These are phyloP conservation scores for Cerceris rybyensis DNA, from an alignment of 2,888 invertebrate genomes.

Conservation along the genomic window DNA sequence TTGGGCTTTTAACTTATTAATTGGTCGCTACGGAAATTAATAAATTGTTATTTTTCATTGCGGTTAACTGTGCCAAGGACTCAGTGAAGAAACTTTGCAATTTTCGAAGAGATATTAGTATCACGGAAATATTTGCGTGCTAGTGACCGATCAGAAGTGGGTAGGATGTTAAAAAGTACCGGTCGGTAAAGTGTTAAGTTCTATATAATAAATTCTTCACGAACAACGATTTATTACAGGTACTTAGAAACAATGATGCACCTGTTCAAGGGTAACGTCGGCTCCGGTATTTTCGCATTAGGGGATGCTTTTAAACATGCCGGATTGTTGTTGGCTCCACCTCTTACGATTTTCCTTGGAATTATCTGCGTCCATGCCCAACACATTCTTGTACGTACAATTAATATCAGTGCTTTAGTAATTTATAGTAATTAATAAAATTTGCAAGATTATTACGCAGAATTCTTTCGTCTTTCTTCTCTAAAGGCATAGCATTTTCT, in stretches of 20 bases:
- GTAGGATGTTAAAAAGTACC: too few species aligned
- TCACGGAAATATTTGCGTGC: too few species aligned
- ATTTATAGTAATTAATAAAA: not conserved
- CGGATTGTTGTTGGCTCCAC: slow-evolving; percentile 91
- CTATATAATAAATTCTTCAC: too few species aligned
- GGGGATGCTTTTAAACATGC: slow-evolving; percentile 97
- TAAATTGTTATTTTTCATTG: too few species aligned
- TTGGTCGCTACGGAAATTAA: too few species aligned
- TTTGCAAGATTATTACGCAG: not conserved
- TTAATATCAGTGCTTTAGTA: not conserved
- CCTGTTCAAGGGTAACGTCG: slow-evolving; percentile 96
- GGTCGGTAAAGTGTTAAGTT: too few species aligned
- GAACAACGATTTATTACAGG: slow-evolving; percentile 82
- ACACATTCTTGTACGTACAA: slow-evolving; percentile 90
- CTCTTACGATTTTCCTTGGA: slow-evolving; percentile 91
- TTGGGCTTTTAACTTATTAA: too few species aligned
- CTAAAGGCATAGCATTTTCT: not conserved
- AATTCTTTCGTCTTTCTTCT: not conserved
- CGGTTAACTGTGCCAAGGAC: too few species aligned
- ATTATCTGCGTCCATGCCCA: slow-evolving; percentile 95
- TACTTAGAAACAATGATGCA: slow-evolving; percentile 95
- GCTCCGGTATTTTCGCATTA: slow-evolving; percentile 97
- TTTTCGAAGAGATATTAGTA: too few species aligned
- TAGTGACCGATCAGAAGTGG: too few species aligned
- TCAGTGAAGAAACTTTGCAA: too few species aligned